Conservation (phyloP, 2,113 vertebrate species). For the Salminus brasiliensis region DNA sequence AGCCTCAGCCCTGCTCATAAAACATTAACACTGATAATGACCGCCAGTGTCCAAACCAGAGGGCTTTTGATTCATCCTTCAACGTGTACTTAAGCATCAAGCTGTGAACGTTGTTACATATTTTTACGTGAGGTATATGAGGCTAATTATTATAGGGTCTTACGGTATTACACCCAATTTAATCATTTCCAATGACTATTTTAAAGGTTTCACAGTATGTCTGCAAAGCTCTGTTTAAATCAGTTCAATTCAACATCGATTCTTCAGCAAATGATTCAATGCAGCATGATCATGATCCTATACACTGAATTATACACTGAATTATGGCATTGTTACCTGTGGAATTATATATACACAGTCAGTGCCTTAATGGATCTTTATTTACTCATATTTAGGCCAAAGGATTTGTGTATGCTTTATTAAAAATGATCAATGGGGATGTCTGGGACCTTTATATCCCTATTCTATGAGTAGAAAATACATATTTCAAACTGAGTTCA, state of each 20-base stretch:
- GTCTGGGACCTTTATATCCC: too few species aligned
- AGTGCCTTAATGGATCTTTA: too few species aligned
- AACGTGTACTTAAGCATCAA: background rate
- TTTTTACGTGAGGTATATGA: background rate
- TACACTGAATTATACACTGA: too few species aligned
- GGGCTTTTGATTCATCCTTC: background rate
- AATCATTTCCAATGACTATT: background rate
- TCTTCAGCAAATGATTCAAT: background rate
- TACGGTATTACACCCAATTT: background rate
- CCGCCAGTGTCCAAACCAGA: background rate
- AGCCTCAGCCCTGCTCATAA: constrained; percentile 5
- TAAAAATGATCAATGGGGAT: too few species aligned
- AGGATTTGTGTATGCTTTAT: too few species aligned
- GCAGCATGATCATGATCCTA: too few species aligned
- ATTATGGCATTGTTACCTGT: too few species aligned
- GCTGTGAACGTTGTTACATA: background rate
- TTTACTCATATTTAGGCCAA: too few species aligned
- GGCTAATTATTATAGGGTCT: background rate
- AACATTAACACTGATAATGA: constrained; percentile 25
- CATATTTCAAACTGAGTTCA: too few species aligned
- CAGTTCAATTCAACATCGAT: background rate
- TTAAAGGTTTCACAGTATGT: background rate
- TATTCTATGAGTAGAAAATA: too few species aligned
- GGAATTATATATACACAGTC: too few species aligned
- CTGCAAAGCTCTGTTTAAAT: background rate